Evolutionary conservation across 2,797 vertebrate species (phyloP), one percentile per base, ranked within the genome.

Genomic region (Allobates femoralis): DNA sequence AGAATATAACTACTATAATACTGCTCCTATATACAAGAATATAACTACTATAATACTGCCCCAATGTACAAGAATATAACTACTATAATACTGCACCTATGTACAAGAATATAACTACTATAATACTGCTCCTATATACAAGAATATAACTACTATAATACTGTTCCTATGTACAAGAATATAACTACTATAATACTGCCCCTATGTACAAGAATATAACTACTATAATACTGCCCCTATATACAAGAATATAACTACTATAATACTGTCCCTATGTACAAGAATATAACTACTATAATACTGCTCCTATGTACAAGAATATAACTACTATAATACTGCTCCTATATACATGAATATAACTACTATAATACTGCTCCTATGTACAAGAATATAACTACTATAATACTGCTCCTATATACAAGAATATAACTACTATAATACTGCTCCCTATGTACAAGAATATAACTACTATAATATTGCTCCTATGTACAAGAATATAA

Each of bases 1-100:
- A 62, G 58, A 62, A 62, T 26, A 62, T 62, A 62, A 28, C n/a
- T 62, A 62, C 58, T 62, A 62, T 62, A 62, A 62, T 62, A 62
- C 58, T 26, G n/a, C 58, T 16, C 51, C 51, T 58, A 58, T 58
- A 12, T 58, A 58, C 56, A 58, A 58, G 56, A 58, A 58, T 58
- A 58, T 58, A 58, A 58, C 21, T 58, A 58, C 56, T 58, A 58
- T 58, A 58, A 58, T 58, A 58, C 56, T 58, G 21, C 56, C 55
- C 56, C 56, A 21, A 58, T 58, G 5, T 58, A 58, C 56, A 58
- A 23, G 56, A 58, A 58, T 58, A 58, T 58, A 58, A 58, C 21
- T 58, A 58, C 56, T 58, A 58, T 58, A 58, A 58, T 58, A n/a
- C 56, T 23, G 56, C 56, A 8, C 56, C 56, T 58, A 58, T 58